Evolutionary conservation across 2,888 invertebrate genomes (phyloP).

Genomic region (Ellobium chinense): DNA sequence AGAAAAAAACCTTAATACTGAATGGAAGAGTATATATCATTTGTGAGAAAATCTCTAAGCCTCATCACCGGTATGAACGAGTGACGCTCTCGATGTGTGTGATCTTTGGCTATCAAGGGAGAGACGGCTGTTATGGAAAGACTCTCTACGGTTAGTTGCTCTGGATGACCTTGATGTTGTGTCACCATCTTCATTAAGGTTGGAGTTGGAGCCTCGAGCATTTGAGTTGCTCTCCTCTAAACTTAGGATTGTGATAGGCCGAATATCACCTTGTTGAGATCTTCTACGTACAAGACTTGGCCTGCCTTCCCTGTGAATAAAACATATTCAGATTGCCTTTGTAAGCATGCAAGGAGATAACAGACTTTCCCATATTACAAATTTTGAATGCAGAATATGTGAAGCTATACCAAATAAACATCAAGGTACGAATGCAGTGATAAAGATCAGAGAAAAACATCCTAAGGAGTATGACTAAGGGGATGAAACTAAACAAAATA

Average conservation of each 20-base stretch:
- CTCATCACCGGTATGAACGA: constrained; percentile 6
- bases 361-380: too few relatives aligned
- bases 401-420: too few relatives aligned
- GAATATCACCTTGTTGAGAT: constrained; percentile 49
- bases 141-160: constrained; percentile 42
- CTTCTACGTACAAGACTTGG: constrained; percentile 59
- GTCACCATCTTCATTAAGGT: constrained; percentile 62
- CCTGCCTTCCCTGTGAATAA: constrained; percentile 63
- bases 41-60: too few relatives aligned
- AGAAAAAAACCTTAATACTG: neutral
- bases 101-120: constrained; percentile 50
- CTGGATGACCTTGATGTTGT: constrained; percentile 62
- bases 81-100: constrained; percentile 35
- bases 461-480: too few relatives aligned
- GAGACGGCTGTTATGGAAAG: constrained; percentile 52
- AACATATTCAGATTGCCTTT: too few relatives aligned
- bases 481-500: too few relatives aligned
- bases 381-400: too few relatives aligned
- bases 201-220: constrained; percentile 57
- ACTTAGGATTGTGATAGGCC: constrained; percentile 61
- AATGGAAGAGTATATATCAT: too few relatives aligned
- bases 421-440: too few relatives aligned
- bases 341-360: too few relatives aligned
- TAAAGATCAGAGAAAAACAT: too few relatives aligned
- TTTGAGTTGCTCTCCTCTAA: constrained; percentile 58